Evolutionary conservation across 2,797 vertebrate genomes (phyloP), one percentile per base, ranked within the genome.

Genomic region (Crenuchus spilurus): DNA sequence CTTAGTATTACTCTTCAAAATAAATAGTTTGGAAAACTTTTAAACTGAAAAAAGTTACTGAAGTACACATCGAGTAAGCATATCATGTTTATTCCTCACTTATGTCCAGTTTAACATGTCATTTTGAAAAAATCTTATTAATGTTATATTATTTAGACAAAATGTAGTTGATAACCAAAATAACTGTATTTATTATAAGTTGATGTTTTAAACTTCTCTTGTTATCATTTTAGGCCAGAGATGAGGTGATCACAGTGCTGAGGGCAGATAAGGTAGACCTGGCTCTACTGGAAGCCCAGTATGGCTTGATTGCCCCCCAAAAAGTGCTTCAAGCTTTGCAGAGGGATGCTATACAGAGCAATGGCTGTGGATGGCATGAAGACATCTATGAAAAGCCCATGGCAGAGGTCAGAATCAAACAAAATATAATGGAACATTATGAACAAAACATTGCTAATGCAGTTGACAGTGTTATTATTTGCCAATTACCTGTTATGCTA

Each of bases 341-440:
- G 87, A 86, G 97, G 87, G 97, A 99, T 28, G 90, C 93, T 82
- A 92, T 98, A 79, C 95, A 96, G 91, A 91, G 88, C 78, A 95
- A 94, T 79, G 80, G 85, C 20, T 91, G 90, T 3, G 79, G 86
- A 73, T 94, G 95, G 89, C 91, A 95, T 84, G 97, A 98, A 78
- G 97, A 98, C 86, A 93, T 99, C 88, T 99, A 97, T 2, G 94
- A 98, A 88, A 96, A 91, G 87, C 96, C 97, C 77, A 96, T 99
- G 93, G 88, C 89, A 26, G 97, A 99, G 96, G 97, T 99, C 93
- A 79, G 84, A 62, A 0, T 13, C 46, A 7, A 33, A 20, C 11
- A 28, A 51, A 14, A 6, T 9, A 13, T 0, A 26, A 33, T n/a
- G 24, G 2, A 24, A 1, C 22, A 61, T 2, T 26, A 7, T 14